Conservation (phyloP, 2,797 vertebrate species). For the Manis pentadactyla region DNA sequence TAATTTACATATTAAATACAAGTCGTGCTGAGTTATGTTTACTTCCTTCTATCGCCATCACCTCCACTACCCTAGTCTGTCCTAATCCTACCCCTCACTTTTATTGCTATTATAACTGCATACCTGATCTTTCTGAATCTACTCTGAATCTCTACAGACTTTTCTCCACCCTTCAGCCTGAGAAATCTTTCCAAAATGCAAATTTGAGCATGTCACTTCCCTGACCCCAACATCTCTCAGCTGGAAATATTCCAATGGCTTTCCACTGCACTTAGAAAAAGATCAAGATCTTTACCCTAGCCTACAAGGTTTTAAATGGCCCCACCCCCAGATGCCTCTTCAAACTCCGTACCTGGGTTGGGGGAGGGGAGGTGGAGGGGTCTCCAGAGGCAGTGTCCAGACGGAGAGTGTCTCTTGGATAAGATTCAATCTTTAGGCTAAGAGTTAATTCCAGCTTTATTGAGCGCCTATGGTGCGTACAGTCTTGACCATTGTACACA, state of each 20-base stretch:
- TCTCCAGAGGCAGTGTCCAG: background rate
- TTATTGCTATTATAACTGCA: background rate
- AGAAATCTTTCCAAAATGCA: constrained; percentile 24
- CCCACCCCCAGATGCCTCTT: background rate
- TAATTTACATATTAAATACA: background rate
- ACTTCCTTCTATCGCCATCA: background rate
- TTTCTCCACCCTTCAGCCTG: background rate
- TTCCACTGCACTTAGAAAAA: constrained; percentile 10
- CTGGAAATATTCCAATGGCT: constrained; percentile 17
- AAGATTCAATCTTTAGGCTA: background rate
- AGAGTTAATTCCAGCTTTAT: background rate
- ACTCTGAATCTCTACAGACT: background rate
- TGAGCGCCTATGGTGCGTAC: background rate
- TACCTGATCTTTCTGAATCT: background rate
- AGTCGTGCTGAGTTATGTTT: background rate
- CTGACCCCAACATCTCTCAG: background rate
- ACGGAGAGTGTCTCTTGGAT: background rate
- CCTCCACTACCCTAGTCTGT: background rate
- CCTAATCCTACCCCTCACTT: background rate
- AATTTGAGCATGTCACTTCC: background rate
- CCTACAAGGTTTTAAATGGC: background rate
- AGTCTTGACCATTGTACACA: background rate
- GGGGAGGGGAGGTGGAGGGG: background rate
- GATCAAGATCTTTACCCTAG: background rate
- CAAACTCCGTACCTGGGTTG: background rate